These are phyloP conservation scores for Karalla daura DNA, from an alignment of 2,797 vertebrate genomes.

Conservation along the genomic window DNA sequence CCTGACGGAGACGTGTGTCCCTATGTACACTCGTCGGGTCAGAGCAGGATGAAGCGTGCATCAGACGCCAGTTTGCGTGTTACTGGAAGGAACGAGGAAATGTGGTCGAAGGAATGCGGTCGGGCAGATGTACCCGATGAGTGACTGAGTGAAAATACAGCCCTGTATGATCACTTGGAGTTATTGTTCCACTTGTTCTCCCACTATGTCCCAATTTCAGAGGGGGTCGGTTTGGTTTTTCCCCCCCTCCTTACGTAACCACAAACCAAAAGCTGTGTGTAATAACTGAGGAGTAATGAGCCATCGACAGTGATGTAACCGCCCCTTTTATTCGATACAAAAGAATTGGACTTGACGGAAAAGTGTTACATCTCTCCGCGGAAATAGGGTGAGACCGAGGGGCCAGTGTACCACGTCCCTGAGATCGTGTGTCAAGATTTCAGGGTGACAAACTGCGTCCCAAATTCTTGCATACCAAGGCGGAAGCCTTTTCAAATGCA, in stretches of 20 bases:
- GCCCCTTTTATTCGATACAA: slow-evolving; percentile 47
- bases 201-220: background rate
- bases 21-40: background rate
- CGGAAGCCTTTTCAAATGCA: slow-evolving; percentile 8
- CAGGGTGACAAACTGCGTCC: background rate
- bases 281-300: slow-evolving; percentile 71
- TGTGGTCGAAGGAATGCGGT: background rate
- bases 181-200: background rate
- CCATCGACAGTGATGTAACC: slow-evolving; percentile 72
- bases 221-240: slow-evolving; percentile 6
- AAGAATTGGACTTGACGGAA: slow-evolving; percentile 58
- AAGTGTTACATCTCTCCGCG: slow-evolving; percentile 24
- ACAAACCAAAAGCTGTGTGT: slow-evolving; percentile 18
- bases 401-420: slow-evolving; percentile 24
- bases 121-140: too few relatives aligned
- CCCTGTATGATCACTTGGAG: too few relatives aligned
- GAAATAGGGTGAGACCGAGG: slow-evolving; percentile 19
- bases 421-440: slow-evolving; percentile 28
- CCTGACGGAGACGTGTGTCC: slow-evolving; percentile 23
- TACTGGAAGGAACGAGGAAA: background rate
- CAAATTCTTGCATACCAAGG: background rate
- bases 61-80: background rate
- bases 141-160: too few relatives aligned
- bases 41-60: background rate
- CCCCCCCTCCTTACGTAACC: slow-evolving; percentile 75